Base-by-base conservation (phyloP, 2,797 vertebrate species). In the Alectoris magna region DNA sequence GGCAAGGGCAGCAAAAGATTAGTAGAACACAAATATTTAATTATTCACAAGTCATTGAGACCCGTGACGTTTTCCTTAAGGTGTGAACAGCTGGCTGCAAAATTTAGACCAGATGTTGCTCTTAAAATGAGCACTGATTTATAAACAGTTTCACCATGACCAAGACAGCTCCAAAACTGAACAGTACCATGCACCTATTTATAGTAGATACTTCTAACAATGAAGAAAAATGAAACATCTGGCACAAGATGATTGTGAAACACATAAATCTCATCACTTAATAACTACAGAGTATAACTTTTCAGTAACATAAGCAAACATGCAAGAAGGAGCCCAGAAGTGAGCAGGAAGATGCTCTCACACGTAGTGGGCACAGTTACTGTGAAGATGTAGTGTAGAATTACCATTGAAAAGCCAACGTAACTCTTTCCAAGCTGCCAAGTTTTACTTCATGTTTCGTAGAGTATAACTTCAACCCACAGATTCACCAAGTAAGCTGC, bases 1-100 rank as follows among this genome's bases (percentile, higher is more conserved):
- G 41, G 77, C 38, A 88, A 91, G 48, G 31, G 68, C 76, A 93
- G 27, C 31, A 46, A 68, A 81, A 86, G 19, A 93, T 87, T n/a
- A 44, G 41, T 41, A 79, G 86, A 92, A 93, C 67, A 88, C 63
- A 96, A 94, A 91, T 95, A 93, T 81, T 93, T 88, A 92, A 96
- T 94, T 95, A 95, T 88, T 95, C 92, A 84, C 74, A 95, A 95
- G 83, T 72, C 87, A 91, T 91, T 34, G 87, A 94, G 82, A 93
- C 44, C 63, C 79, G 84, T 70, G 64, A 84, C 34, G 6, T 71
- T 94, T 82, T 88, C 83, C 85, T 95, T 92, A 93, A 96, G 88
- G 95, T 96, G 96, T 88, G 91, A 95, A 94, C 95, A 95, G 93
- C 89, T 93, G 93, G 79, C 49, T 87, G 62, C 89, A 84, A 91